Conservation (phyloP, 2,888 invertebrate genomes). For the Amphipyra berbera region DNA sequence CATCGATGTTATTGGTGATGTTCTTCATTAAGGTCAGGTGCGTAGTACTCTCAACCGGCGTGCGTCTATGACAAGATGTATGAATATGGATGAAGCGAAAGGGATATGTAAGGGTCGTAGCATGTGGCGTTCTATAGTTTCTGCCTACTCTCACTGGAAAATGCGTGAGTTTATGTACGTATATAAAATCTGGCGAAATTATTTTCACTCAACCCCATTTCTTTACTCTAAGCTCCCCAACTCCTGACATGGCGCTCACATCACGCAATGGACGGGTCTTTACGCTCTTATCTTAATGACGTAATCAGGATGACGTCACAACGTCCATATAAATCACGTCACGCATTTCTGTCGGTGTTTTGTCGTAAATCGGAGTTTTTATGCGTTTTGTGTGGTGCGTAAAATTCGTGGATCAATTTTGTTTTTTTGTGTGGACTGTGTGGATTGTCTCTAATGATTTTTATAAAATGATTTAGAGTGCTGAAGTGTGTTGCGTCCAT, state of each 20-base stretch:
- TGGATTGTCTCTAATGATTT: background rate
- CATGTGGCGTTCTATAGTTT: no score
- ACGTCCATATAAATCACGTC: slow-evolving; percentile 43
- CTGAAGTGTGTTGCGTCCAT: no score
- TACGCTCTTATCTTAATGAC: slow-evolving; percentile 49
- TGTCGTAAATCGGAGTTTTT: slow-evolving; percentile 27
- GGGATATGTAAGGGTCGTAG: no score
- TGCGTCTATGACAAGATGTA: no score
- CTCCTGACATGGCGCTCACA: background rate
- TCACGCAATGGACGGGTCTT: slow-evolving; percentile 6
- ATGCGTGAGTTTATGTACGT: no score
- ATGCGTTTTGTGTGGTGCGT: slow-evolving; percentile 15
- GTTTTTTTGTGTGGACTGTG: background rate
- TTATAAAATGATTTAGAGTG: no score
- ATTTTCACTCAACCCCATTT: background rate
- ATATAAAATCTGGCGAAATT: no score
- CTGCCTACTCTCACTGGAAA: no score
- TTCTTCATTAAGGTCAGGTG: no score
- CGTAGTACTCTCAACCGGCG: no score
- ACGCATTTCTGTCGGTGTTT: slow-evolving; percentile 16
- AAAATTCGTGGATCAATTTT: slow-evolving; percentile 21
- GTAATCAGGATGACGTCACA: slow-evolving; percentile 38
- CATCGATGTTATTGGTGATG: no score
- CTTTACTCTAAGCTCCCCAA: background rate
- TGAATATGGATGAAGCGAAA: no score